A percentile compares a stretch with the other conserved stretches of the same genome.
Evolutionary conservation across 2,888 invertebrate genomes (phyloP).

Genomic region (Caenorhabditis japonica): DNA sequence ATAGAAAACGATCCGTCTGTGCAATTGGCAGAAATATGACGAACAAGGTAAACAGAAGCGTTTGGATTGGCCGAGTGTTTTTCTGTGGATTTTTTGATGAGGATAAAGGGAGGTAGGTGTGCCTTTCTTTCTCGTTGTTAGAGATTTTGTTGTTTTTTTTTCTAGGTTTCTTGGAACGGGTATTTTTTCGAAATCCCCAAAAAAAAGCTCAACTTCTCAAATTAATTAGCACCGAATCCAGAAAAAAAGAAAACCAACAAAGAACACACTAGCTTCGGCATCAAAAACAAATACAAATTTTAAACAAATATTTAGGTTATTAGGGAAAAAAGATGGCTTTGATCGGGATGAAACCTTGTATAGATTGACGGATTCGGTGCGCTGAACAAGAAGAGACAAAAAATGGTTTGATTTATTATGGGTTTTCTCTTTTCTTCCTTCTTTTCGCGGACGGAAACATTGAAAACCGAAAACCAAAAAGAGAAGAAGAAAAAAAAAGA

Average conservation of each 20-base stretch:
- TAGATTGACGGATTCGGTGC: no score
- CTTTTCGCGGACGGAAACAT: not conserved
- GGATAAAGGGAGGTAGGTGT: constrained; percentile 10
- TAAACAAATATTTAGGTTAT: constrained; percentile 15
- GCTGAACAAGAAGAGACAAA: constrained; percentile 1
- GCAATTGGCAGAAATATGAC: not conserved
- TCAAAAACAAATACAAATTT: no score
- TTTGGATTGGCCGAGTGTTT: no score
- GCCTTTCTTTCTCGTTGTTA: not conserved
- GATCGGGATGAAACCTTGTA: no score
- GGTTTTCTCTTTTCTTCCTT: constrained; percentile 21
- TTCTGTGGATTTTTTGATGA: no score
- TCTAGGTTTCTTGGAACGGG: no score
- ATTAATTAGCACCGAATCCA: no score
- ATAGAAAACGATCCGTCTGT: not conserved
- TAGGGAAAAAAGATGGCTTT: not conserved
- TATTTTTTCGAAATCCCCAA: no score
- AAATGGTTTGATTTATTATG: constrained; percentile 35
- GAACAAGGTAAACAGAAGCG: not conserved
- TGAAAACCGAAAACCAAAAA: constrained; percentile 5
- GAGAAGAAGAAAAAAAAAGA: not conserved
- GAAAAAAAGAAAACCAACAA: no score
- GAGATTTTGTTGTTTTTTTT: no score
- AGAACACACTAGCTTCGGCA: no score
- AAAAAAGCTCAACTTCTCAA: no score